phyloP scores from a whole-genome alignment of 1,140 invertebrate species.

The Carposina sasakii region DNA sequence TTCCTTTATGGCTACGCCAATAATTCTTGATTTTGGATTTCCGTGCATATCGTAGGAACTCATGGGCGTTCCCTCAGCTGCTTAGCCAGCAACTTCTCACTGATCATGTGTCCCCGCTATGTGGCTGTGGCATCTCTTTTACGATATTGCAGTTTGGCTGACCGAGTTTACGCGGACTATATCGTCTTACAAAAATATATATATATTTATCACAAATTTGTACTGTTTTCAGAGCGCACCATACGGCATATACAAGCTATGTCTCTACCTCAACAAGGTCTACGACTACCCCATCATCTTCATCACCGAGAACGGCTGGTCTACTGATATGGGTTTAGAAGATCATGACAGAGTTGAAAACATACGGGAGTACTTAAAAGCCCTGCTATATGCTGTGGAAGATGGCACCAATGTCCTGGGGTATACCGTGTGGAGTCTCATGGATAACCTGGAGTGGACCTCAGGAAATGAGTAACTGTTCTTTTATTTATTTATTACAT shows the following conservation, averaged over 20 bases:
- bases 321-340: slow-evolving; percentile 44
- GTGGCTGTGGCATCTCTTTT: no score
- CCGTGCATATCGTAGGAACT: no score
- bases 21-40: no score
- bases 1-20: no score
- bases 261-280: slow-evolving; percentile 75
- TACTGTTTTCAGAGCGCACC: slow-evolving; percentile 69
- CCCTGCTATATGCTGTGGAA: slow-evolving; percentile 77
- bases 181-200: no score
- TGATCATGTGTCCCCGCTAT: no score
- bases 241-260: slow-evolving; percentile 77
- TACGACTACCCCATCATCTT: slow-evolving; percentile 77
- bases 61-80: no score
- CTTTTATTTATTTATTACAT: slow-evolving; percentile 1
- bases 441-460: slow-evolving; percentile 87
- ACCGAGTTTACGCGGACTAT: no score
- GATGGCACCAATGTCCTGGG: slow-evolving; percentile 77
- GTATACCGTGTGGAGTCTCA: slow-evolving; percentile 81
- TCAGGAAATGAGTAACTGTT: slow-evolving; percentile 73
- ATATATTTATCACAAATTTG: no score
- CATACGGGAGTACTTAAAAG: slow-evolving; percentile 74
- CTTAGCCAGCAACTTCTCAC: no score
- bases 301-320: slow-evolving; percentile 81
- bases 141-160: no score
- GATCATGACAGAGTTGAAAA: slow-evolving; percentile 35